Conservation (phyloP, 2,113 vertebrate species). For the Puffinus mauretanicus region DNA sequence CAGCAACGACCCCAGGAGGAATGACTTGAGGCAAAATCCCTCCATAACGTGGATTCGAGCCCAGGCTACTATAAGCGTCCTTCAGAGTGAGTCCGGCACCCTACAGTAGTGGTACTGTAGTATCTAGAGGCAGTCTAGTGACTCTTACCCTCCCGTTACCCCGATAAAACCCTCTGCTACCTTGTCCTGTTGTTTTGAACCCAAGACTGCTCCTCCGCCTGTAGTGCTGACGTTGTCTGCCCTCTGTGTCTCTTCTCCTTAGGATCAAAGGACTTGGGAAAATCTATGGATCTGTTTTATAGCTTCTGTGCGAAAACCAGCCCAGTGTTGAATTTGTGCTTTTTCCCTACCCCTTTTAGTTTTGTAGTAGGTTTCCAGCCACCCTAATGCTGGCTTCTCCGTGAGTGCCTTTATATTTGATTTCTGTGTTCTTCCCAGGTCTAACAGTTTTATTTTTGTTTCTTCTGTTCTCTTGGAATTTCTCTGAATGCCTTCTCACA, state of each 20-base stretch:
- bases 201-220: conserved; percentile 35
- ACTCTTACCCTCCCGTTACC: conserved; percentile 35
- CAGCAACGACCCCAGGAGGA: conserved; percentile 97
- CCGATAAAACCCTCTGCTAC: background rate
- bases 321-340: conserved; percentile 26
- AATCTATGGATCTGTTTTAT: conserved; percentile 26
- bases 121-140: conserved; percentile 82
- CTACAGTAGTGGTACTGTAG: conserved; percentile 84
- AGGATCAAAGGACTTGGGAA: conserved; percentile 66
- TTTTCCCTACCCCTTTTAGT: conserved; percentile 23
- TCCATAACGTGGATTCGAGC: conserved; percentile 98
- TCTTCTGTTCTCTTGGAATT: conserved; percentile 53
- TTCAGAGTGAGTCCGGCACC: conserved; percentile 96
- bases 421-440: conserved; percentile 47
- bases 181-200: conserved; percentile 44
- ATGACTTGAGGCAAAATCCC: conserved; percentile 97
- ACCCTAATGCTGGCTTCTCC: conserved; percentile 54
- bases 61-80: conserved; percentile 98
- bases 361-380: conserved; percentile 66
- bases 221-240: conserved; percentile 66
- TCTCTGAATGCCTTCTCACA: conserved; percentile 63
- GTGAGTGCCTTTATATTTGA: conserved; percentile 66
- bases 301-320: conserved; percentile 33
- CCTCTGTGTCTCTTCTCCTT: conserved; percentile 55
- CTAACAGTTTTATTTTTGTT: conserved; percentile 63